Base-by-base conservation (phyloP, 2,888 invertebrate species). In the Altica lythri region DNA sequence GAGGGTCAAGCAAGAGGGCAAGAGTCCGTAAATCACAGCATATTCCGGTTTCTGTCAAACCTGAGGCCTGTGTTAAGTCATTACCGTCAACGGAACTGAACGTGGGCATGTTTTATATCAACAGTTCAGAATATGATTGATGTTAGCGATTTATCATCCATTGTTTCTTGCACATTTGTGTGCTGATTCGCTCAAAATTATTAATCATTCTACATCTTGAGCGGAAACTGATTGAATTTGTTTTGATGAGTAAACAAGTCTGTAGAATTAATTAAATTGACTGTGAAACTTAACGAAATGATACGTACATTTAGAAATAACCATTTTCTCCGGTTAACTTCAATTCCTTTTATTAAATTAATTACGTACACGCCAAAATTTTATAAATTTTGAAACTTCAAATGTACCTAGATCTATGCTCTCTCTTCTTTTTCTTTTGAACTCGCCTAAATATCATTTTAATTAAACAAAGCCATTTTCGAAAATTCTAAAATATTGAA, bases 121-220 rank as follows among this genome's bases (percentile, higher is more conserved):
- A 53, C 57, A 59, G 60, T 61, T 68, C 68, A 69, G 65, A 71
- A 69, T 68, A 75, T 77, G 76, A 77, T 76, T 76, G 76, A 76
- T 77, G 76, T 64, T 60, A 61, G 65, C 72, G 70, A 76, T 77
- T 75, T 71, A 77, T 77, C 77, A 75, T 77, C 75, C 53, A 53
- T 57, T 57, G 57, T 53, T 57, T 50, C 53, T 49, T 45, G 27
- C 49, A 32, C 50, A 30, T 47, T 53, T 53, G 43, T 35, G 22
- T 44, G 27, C 44, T 37, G 51, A 22, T 22, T 34, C 16, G 16
- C 38, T 53, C 40, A 38, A 38, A 27, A 38, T 14, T 38, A 38
- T 48, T 38, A 48, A 48, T 48, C 38, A 48, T 27, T 37, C 40
- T n/a, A 27, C 5, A 12, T 22, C 38, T 34, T 4, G 16, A 16